phyloP scores from a whole-genome alignment of 2,888 invertebrate genomes.

The Eubasilissa splendida region DNA sequence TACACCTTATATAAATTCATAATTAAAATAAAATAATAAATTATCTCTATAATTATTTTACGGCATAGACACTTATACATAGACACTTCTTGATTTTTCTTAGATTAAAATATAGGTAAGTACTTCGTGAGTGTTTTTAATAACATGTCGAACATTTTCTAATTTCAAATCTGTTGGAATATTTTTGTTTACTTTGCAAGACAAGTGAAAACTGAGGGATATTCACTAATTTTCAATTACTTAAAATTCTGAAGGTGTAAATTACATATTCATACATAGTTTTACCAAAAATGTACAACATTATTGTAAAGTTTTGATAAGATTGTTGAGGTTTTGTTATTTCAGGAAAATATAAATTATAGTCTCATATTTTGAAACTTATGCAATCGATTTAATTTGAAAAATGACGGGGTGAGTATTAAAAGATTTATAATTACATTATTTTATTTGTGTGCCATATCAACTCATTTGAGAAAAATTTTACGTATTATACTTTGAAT shows the following conservation, averaged over 20 bases:
- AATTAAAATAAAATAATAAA: no score
- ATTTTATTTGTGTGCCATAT: background rate
- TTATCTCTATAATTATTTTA: no score
- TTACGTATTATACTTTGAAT: background rate
- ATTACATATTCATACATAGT: background rate
- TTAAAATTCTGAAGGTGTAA: slow-evolving; percentile 20
- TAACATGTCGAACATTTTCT: no score
- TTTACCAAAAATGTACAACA: slow-evolving; percentile 4
- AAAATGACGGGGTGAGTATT: slow-evolving; percentile 23
- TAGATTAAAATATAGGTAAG: no score
- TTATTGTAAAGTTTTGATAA: background rate
- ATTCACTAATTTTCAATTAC: slow-evolving; percentile 9
- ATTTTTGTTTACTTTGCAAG: background rate
- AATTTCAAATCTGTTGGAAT: no score
- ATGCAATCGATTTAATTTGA: slow-evolving; percentile 6
- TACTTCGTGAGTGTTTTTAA: no score
- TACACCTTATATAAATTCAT: no score
- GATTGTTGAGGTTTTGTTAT: background rate
- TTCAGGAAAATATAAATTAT: slow-evolving; percentile 19
- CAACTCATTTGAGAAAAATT: background rate
- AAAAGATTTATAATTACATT: background rate
- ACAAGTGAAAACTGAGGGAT: slow-evolving; percentile 13
- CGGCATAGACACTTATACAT: no score
- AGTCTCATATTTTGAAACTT: slow-evolving; percentile 12
- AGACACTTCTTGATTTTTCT: no score